Percentiles rank a stretch among this genome's conserved stretches.
These are phyloP conservation scores for Stenodema calcarata DNA, from an alignment of 2,888 invertebrate species.

Conservation along the genomic window DNA sequence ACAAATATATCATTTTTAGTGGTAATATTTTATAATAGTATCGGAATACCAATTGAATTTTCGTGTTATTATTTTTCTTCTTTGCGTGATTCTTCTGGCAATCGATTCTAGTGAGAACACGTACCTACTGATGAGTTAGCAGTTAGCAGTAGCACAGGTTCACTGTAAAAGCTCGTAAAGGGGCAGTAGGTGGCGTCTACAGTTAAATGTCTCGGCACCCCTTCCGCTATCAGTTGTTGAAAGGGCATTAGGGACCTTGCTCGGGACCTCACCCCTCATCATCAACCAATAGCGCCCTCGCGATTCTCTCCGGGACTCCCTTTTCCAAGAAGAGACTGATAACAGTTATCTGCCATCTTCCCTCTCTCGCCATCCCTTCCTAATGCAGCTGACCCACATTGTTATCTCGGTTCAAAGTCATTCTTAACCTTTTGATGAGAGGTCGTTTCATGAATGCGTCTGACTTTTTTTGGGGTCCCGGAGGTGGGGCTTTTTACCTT, in stretches of 20 bases:
- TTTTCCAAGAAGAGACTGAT: not conserved
- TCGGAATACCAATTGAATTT: too few relatives aligned
- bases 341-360: constrained; percentile 14
- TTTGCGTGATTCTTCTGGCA: too few relatives aligned
- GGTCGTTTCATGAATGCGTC: not conserved
- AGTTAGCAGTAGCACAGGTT: not conserved
- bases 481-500: not conserved
- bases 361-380: not conserved
- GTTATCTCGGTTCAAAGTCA: constrained; percentile 10
- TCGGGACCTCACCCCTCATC: not conserved
- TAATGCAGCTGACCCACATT: constrained; percentile 38
- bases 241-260: not conserved
- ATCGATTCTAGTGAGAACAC: too few relatives aligned
- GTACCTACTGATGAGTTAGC: too few relatives aligned
- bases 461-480: not conserved
- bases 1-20: too few relatives aligned
- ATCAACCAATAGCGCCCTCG: not conserved
- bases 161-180: not conserved
- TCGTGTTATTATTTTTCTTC: too few relatives aligned
- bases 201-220: not conserved
- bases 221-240: not conserved
- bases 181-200: not conserved
- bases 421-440: constrained; percentile 16
- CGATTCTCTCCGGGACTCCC: not conserved
- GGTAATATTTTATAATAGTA: too few relatives aligned